phyloP scores from a whole-genome alignment of 2,113 vertebrate genomes.

The Boulengeromyrus knoepffleri region DNA sequence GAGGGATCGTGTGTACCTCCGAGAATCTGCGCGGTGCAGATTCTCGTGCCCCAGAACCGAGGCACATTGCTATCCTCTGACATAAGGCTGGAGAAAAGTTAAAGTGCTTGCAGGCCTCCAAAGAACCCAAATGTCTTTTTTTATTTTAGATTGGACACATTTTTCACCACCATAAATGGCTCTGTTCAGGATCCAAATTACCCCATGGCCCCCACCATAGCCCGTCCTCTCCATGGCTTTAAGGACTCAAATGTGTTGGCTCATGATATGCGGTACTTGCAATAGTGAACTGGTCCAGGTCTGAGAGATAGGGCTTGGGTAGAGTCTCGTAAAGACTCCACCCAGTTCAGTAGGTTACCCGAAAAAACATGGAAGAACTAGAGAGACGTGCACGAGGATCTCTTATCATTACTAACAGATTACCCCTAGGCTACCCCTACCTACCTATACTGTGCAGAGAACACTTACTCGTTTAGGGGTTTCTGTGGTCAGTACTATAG shows the following conservation, averaged over 20 bases:
- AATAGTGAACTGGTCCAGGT: neutral
- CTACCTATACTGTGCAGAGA: neutral
- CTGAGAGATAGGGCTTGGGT: neutral
- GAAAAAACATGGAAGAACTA: neutral
- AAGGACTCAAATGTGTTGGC: conserved; percentile 30
- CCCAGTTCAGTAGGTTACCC: neutral
- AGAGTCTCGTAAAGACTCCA: neutral
- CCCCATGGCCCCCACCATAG: conserved; percentile 1
- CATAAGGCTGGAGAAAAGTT: conserved; percentile 30
- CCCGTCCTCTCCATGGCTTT: conserved; percentile 32
- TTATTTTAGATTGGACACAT: conserved; percentile 21
- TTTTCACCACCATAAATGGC: conserved; percentile 37
- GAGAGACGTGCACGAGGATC: neutral
- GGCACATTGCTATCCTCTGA: conserved; percentile 36
- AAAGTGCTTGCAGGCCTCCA: conserved; percentile 24
- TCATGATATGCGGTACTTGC: conserved; percentile 9
- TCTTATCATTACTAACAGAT: neutral
- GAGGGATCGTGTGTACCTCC: neutral
- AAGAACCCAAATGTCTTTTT: conserved; percentile 20
- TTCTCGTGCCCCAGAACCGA: conserved; percentile 22
- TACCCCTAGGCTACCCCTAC: neutral
- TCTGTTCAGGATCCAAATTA: conserved; percentile 37
- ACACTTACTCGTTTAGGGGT: neutral
- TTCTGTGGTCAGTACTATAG: neutral
- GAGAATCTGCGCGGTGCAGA: neutral